phyloP scores from a whole-genome alignment of 2,797 vertebrate species.

The Anomalospiza imberbis region DNA sequence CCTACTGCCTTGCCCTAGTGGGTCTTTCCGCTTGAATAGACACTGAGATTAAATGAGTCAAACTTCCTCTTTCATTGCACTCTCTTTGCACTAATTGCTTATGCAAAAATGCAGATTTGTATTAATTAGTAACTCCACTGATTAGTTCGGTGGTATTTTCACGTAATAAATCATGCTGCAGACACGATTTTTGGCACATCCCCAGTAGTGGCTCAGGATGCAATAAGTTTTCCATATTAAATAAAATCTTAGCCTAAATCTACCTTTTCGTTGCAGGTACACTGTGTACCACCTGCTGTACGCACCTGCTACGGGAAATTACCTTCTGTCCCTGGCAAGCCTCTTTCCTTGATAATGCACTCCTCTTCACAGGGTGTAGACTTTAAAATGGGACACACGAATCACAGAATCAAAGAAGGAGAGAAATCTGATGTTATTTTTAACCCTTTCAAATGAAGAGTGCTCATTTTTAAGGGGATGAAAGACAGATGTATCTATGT shows the following conservation, averaged over 20 bases:
- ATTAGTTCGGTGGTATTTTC: slow-evolving; percentile 87
- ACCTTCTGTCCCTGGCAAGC: slow-evolving; percentile 72
- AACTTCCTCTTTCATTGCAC: slow-evolving; percentile 82
- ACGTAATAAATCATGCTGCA: slow-evolving; percentile 86
- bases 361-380: slow-evolving; percentile 40
- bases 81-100: slow-evolving; percentile 86
- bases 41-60: slow-evolving; percentile 83
- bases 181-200: slow-evolving; percentile 82
- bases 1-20: slow-evolving; percentile 76
- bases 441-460: slow-evolving; percentile 1
- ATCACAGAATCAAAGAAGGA: slow-evolving; percentile 16
- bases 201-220: slow-evolving; percentile 79
- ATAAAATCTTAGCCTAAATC: slow-evolving; percentile 79
- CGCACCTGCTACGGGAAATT: slow-evolving; percentile 76
- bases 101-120: slow-evolving; percentile 92
- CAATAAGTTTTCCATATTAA: slow-evolving; percentile 80
- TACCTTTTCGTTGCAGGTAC: slow-evolving; percentile 79
- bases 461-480: not conserved
- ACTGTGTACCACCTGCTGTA: slow-evolving; percentile 80
- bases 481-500: not conserved
- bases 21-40: slow-evolving; percentile 80
- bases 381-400: slow-evolving; percentile 53
- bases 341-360: slow-evolving; percentile 44
- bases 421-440: slow-evolving; percentile 23
- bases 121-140: slow-evolving; percentile 90